phyloP scores from a whole-genome alignment of 2,888 invertebrate genomes.

The Agrochola lychnidis region DNA sequence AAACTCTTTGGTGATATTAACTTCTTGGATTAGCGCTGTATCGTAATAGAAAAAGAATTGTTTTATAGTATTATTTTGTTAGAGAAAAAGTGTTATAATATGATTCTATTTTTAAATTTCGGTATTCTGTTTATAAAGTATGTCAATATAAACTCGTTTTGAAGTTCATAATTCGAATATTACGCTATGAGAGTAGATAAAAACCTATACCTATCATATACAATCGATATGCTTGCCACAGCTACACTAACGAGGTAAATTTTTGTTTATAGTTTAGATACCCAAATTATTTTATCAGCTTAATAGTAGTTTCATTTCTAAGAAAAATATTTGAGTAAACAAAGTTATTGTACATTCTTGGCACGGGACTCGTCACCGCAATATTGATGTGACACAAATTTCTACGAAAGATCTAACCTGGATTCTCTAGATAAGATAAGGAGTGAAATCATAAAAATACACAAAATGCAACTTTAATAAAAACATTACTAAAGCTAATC shows the following conservation, averaged over 20 bases:
- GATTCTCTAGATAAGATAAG: constrained; percentile 60
- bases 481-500: not conserved
- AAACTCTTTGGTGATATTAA: no score
- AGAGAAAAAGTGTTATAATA: no score
- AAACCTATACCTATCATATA: no score
- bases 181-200: no score
- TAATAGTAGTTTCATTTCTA: constrained; percentile 7
- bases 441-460: constrained; percentile 32
- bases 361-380: constrained; percentile 5
- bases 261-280: not conserved
- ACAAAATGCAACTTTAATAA: constrained; percentile 32
- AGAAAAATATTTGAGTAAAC: constrained; percentile 6
- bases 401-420: constrained; percentile 53
- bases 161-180: no score
- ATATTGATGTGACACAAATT: constrained; percentile 51
- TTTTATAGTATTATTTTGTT: no score
- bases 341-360: not conserved
- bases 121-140: no score
- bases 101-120: no score
- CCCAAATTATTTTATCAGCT: not conserved
- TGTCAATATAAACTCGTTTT: no score
- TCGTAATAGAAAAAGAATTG: no score
- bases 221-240: no score
- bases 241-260: not conserved
- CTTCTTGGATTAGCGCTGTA: no score